Conservation (phyloP, 2,888 invertebrate species). For the Syritta pipiens region DNA sequence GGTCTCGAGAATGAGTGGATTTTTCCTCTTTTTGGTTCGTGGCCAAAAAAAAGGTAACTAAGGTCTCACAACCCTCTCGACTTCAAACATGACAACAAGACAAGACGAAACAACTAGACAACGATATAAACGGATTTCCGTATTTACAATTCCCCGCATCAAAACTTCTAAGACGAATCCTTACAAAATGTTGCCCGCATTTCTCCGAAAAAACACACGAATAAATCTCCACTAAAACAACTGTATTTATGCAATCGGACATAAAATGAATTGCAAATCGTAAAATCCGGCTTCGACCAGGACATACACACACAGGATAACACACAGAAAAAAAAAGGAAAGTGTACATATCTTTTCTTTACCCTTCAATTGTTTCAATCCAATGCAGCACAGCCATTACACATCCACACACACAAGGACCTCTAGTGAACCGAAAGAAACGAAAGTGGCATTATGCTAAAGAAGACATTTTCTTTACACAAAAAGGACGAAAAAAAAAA, state of each 20-base stretch:
- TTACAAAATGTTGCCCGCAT: conserved; percentile 28
- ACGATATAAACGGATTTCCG: no score
- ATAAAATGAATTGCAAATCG: conserved; percentile 70
- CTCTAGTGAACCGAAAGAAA: conserved; percentile 62
- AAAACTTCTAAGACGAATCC: no score
- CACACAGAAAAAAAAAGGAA: background rate
- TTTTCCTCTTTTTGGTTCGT: conserved; percentile 35
- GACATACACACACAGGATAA: conserved; percentile 19
- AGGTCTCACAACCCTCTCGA: no score
- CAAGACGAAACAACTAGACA: no score
- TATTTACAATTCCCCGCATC: no score
- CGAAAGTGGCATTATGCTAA: conserved; percentile 69
- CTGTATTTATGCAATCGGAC: conserved; percentile 69
- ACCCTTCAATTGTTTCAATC: conserved; percentile 57
- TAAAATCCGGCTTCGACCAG: conserved; percentile 61
- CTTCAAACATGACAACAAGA: no score
- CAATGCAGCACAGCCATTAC: conserved; percentile 42
- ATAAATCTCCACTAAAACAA: conserved; percentile 68
- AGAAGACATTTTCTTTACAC: conserved; percentile 64
- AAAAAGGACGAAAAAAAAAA: conserved; percentile 32
- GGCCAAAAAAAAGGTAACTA: conserved; percentile 27
- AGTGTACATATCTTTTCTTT: conserved; percentile 56
- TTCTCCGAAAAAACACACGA: conserved; percentile 46
- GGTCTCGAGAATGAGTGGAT: conserved; percentile 33
- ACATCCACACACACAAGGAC: conserved; percentile 41